Evolutionary conservation across 2,113 vertebrate genomes (phyloP).

Genomic region (Phrynocephalus versicolor): DNA sequence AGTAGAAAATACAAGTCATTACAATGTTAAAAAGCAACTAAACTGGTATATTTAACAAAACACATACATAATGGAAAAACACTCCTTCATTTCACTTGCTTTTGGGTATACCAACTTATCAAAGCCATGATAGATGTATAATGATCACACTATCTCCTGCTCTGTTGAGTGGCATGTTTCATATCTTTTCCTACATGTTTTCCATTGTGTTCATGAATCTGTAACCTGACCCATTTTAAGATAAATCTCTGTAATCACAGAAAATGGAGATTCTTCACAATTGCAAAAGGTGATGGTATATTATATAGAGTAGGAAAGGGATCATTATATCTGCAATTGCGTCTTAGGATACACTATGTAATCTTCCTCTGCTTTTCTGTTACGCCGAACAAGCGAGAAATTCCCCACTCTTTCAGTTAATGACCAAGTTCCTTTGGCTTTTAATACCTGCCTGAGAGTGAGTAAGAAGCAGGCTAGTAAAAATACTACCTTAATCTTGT

Average conservation of each 20-base stretch:
- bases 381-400: background rate
- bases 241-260: background rate
- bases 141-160: background rate
- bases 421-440: background rate
- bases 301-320: background rate
- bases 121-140: background rate
- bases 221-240: background rate
- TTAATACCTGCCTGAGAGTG: background rate
- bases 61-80: no score
- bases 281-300: background rate
- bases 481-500: background rate
- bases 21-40: no score
- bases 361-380: background rate
- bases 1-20: no score
- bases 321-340: background rate
- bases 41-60: no score
- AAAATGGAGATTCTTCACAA: background rate
- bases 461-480: background rate
- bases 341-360: background rate
- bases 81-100: background rate
- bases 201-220: background rate
- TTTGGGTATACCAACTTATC: background rate
- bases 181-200: accelerated
- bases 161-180: background rate
- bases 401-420: background rate